Evolutionary conservation across 1,140 invertebrate species (phyloP).

Genomic region (Centruroides vittatus): DNA sequence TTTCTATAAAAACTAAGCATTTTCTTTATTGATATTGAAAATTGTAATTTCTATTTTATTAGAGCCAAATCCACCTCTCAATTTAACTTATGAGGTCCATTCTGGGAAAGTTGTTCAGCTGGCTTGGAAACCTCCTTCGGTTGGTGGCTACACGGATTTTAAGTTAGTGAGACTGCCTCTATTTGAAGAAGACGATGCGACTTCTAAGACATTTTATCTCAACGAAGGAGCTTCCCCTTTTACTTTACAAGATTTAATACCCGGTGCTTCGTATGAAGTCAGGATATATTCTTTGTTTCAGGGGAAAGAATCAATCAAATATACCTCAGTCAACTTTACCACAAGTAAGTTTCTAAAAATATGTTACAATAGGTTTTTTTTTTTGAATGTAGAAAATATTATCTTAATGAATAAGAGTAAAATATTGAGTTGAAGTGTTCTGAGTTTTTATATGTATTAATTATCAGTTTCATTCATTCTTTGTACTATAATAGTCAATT

Average conservation of each 20-base stretch:
- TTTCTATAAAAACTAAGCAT: background rate
- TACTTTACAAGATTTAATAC: conserved; percentile 59
- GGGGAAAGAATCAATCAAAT: conserved; percentile 71
- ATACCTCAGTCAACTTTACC: conserved; percentile 80
- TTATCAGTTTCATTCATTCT: too few species aligned
- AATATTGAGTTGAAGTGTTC: too few species aligned
- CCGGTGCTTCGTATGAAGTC: conserved; percentile 77
- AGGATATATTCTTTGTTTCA: conserved; percentile 74
- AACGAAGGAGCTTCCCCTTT: conserved; percentile 30
- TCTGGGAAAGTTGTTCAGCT: conserved; percentile 69
- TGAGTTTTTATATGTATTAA: too few species aligned
- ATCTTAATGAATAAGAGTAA: too few species aligned
- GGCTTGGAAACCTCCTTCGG: conserved; percentile 64
- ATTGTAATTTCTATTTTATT: conserved; percentile 5
- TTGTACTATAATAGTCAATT: too few species aligned
- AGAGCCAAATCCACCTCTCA: conserved; percentile 79
- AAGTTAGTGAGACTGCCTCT: conserved; percentile 54
- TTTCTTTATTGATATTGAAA: background rate
- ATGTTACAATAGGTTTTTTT: background rate
- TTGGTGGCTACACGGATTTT: conserved; percentile 66
- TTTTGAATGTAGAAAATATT: too few species aligned
- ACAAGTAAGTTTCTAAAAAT: conserved; percentile 37
- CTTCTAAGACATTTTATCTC: conserved; percentile 44
- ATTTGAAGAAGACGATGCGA: conserved; percentile 35
- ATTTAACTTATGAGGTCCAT: conserved; percentile 59